These are phyloP conservation scores for Temnothorax unifasciatus DNA, from an alignment of 2,888 invertebrate species.

Conservation along the genomic window DNA sequence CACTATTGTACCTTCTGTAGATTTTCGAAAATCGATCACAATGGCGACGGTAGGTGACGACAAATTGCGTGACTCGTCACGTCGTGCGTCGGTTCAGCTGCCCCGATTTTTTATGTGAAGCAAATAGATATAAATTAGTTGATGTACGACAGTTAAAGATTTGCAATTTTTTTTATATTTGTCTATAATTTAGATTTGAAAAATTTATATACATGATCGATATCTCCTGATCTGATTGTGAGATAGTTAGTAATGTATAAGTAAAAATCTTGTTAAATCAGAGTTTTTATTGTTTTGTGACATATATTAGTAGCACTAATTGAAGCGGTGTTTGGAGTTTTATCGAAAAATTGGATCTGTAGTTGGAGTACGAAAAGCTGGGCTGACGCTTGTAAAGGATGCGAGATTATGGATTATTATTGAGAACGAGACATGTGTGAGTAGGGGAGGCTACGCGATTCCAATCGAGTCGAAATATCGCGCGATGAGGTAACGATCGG, in stretches of 20 bases:
- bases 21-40: slow-evolving; percentile 66
- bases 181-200: slow-evolving; percentile 1
- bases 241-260: not conserved
- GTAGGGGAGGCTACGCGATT: slow-evolving; percentile 49
- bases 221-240: too few relatives aligned
- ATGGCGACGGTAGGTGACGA: slow-evolving; percentile 53
- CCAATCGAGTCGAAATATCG: slow-evolving; percentile 61
- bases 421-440: slow-evolving; percentile 3
- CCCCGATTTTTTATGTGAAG: slow-evolving; percentile 46
- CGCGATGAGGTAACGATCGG: slow-evolving; percentile 69
- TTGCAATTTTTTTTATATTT: not conserved
- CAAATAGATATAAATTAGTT: slow-evolving; percentile 32
- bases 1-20: slow-evolving; percentile 49
- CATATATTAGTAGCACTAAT: not conserved
- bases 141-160: not conserved
- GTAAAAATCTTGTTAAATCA: not conserved
- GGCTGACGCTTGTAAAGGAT: slow-evolving; percentile 13
- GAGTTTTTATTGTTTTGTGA: slow-evolving; percentile 8
- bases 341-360: slow-evolving; percentile 43
- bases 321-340: slow-evolving; percentile 22
- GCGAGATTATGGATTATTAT: slow-evolving; percentile 24
- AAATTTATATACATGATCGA: not conserved
- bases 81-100: slow-evolving; percentile 81
- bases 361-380: not conserved
- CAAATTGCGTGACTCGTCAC: slow-evolving; percentile 75